Conservation (phyloP, 2,113 vertebrate genomes). For the Felis catus region DNA sequence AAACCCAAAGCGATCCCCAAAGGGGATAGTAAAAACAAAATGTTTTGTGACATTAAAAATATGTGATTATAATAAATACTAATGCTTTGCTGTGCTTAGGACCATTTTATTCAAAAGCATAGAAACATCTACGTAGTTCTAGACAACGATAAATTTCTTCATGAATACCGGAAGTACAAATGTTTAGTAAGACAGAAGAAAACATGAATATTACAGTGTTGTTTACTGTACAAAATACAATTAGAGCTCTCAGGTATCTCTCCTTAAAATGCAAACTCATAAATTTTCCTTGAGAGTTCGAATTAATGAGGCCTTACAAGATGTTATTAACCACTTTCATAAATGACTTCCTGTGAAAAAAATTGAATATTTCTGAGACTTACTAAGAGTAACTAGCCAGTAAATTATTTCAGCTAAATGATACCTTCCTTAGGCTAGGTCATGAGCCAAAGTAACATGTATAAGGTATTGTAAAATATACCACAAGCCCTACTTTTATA, state of each 20-base stretch:
- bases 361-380: conserved; percentile 58
- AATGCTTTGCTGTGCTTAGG: neutral
- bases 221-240: conserved; percentile 84
- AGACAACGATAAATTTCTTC: neutral
- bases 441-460: neutral
- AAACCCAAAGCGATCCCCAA: neutral
- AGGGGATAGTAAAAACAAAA: neutral
- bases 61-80: neutral
- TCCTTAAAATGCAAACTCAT: conserved; percentile 86
- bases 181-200: neutral
- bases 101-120: neutral
- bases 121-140: neutral
- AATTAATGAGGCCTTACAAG: conserved; percentile 82
- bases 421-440: conserved; percentile 9
- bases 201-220: conserved; percentile 71
- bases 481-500: neutral
- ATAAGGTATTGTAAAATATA: neutral
- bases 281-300: conserved; percentile 81
- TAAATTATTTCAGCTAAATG: conserved; percentile 64
- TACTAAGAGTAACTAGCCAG: conserved; percentile 16
- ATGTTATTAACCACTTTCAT: conserved; percentile 85
- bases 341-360: conserved; percentile 84
- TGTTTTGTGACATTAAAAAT: neutral
- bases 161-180: neutral
- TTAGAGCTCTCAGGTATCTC: conserved; percentile 84